A percentile compares a stretch with the other conserved stretches of the same genome.
Evolutionary conservation across 2,888 invertebrate genomes (phyloP).

Genomic region (Pachydiplax longipennis): DNA sequence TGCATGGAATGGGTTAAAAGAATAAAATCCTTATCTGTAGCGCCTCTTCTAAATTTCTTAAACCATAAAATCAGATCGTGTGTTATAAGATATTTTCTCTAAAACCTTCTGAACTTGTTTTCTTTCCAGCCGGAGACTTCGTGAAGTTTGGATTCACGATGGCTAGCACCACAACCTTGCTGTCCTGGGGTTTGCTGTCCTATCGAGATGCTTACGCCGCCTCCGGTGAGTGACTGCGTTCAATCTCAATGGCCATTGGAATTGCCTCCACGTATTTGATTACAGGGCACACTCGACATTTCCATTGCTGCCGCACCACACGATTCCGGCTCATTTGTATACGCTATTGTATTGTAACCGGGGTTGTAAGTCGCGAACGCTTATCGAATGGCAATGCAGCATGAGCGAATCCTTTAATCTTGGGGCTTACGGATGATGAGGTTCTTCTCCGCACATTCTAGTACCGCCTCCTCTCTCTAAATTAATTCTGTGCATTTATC

Average conservation of each 20-base stretch:
- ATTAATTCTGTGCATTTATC: no score
- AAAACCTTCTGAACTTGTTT: not conserved
- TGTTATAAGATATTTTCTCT: not conserved
- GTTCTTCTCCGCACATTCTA: no score
- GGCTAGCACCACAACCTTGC: conserved; percentile 64
- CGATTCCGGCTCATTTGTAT: not conserved
- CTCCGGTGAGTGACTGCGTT: conserved; percentile 56
- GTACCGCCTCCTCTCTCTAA: no score
- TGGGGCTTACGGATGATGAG: no score
- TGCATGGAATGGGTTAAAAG: no score
- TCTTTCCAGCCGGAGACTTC: conserved; percentile 63
- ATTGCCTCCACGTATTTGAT: not conserved
- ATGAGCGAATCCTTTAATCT: no score
- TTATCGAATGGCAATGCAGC: not conserved
- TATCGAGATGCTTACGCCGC: conserved; percentile 62
- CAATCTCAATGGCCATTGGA: not conserved
- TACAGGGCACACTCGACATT: not conserved
- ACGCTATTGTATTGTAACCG: not conserved
- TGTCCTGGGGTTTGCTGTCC: conserved; percentile 65
- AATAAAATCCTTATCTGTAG: no score
- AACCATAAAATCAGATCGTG: no score
- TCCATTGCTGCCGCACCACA: not conserved
- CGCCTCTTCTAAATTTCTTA: no score
- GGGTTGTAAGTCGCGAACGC: not conserved
- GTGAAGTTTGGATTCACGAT: conserved; percentile 68